A percentile compares a stretch with the other conserved stretches of the same genome.
These are phyloP conservation scores for Plebejus melissa DNA, from an alignment of 2,888 invertebrate species.

Conservation along the genomic window DNA sequence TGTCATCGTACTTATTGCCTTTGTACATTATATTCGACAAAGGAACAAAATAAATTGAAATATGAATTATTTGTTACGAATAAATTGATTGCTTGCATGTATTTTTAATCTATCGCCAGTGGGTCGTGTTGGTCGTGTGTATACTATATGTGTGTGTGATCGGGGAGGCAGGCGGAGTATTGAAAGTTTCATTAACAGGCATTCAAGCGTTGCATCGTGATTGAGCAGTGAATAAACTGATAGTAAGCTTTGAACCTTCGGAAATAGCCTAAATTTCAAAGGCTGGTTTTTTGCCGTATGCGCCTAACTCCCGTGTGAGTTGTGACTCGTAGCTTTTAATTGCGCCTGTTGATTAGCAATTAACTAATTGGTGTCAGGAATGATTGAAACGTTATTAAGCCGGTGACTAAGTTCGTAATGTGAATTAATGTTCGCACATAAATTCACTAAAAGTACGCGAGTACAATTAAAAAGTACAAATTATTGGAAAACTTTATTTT, in stretches of 20 bases:
- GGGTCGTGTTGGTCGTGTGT: neutral
- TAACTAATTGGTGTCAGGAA: neutral
- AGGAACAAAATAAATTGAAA: neutral
- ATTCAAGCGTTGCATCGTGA: slow-evolving; percentile 35
- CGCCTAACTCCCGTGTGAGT: neutral
- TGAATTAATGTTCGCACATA: neutral
- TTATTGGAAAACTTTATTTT: too few relatives aligned
- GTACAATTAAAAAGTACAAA: neutral
- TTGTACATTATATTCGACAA: neutral
- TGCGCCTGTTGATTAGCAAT: neutral
- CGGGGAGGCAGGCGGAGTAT: slow-evolving; percentile 31
- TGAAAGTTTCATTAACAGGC: slow-evolving; percentile 35
- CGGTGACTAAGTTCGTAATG: neutral
- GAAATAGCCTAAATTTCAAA: slow-evolving; percentile 27
- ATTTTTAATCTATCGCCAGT: slow-evolving; percentile 25
- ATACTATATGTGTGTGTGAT: slow-evolving; percentile 9
- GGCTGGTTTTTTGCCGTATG: slow-evolving; percentile 9
- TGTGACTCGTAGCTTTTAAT: neutral
- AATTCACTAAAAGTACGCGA: neutral
- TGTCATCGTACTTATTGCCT: neutral
- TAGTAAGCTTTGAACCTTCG: slow-evolving; percentile 30
- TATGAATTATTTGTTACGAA: slow-evolving; percentile 14
- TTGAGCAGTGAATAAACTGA: slow-evolving; percentile 35
- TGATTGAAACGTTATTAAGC: neutral
- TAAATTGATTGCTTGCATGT: slow-evolving; percentile 20